These are phyloP conservation scores for Scopus umbretta DNA, from an alignment of 2,113 vertebrate genomes.

Conservation along the genomic window DNA sequence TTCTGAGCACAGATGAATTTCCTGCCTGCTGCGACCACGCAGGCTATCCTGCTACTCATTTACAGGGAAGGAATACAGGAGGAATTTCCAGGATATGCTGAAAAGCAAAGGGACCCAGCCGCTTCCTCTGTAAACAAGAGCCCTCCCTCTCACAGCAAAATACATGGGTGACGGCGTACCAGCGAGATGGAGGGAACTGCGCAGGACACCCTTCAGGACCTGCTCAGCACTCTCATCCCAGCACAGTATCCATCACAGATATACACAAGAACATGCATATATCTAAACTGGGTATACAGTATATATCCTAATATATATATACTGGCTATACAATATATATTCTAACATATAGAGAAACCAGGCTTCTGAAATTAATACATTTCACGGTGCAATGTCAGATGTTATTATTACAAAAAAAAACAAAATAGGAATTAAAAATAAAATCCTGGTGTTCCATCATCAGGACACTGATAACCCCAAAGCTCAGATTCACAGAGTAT, in stretches of 20 bases:
- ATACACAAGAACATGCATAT: neutral
- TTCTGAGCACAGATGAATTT: neutral
- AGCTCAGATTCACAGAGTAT: neutral
- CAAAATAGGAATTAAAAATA: neutral
- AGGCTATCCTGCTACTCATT: too few relatives aligned
- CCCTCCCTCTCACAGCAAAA: neutral
- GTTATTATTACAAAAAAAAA: neutral
- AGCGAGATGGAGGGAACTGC: neutral
- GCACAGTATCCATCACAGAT: neutral
- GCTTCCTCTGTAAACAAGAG: neutral
- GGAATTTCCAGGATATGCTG: neutral
- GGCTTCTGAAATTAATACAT: neutral
- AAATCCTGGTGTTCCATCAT: neutral
- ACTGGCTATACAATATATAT: neutral
- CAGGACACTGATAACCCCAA: neutral
- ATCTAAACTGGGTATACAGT: too few relatives aligned
- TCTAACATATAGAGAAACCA: neutral
- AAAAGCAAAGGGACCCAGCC: neutral
- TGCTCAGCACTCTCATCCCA: fast-evolving
- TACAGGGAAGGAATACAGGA: neutral
- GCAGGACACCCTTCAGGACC: neutral
- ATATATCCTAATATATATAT: neutral
- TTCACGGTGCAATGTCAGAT: neutral
- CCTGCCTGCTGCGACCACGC: too few relatives aligned
- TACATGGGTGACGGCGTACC: neutral